Conservation (phyloP, 2,888 invertebrate genomes). For the Unio pictorum region DNA sequence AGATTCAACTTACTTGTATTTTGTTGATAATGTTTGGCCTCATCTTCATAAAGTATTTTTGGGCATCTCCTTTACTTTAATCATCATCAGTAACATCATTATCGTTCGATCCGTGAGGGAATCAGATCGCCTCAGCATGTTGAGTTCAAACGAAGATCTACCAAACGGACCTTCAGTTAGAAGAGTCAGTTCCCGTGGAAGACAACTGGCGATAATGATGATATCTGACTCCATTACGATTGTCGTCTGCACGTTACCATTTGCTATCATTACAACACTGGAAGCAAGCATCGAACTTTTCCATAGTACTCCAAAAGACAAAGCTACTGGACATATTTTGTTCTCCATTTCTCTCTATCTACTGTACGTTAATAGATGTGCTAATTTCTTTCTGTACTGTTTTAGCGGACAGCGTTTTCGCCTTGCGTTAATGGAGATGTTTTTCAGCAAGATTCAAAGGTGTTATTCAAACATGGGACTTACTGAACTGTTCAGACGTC, state of each 20-base stretch:
- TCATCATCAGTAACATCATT: constrained; percentile 48
- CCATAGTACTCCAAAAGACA: constrained; percentile 4
- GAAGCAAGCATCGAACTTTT: constrained; percentile 16
- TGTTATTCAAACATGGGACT: no score
- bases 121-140: constrained; percentile 16
- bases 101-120: constrained; percentile 41
- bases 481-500: no score
- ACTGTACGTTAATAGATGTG: constrained; percentile 54
- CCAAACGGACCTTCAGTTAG: no score
- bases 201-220: constrained; percentile 53
- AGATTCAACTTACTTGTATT: constrained; percentile 10
- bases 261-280: constrained; percentile 37
- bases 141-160: no score
- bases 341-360: constrained; percentile 49
- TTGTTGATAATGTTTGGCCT: constrained; percentile 36
- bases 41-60: constrained; percentile 50
- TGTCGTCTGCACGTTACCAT: constrained; percentile 52
- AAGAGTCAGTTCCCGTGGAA: constrained; percentile 15
- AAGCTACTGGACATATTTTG: constrained; percentile 28
- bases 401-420: constrained; percentile 53
- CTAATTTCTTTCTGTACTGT: constrained; percentile 57
- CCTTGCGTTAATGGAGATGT: constrained; percentile 31
- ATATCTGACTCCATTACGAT: constrained; percentile 53
- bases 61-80: constrained; percentile 38
- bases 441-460: no score